Percentiles rank a stretch among this genome's conserved stretches.
phyloP scores from a whole-genome alignment of 1,140 invertebrate species.

The Glossosoma conforme region DNA sequence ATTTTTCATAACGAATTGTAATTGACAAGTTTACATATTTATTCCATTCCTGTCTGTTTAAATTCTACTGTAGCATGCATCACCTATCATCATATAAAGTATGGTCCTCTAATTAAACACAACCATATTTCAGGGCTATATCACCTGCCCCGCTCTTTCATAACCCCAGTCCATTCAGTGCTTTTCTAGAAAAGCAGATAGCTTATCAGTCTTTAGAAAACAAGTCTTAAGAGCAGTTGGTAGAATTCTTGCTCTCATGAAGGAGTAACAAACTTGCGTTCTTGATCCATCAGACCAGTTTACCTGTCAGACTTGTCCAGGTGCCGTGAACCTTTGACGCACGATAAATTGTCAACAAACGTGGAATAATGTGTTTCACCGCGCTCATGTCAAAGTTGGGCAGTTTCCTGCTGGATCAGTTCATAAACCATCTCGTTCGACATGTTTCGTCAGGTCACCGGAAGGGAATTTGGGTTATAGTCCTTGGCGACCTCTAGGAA shows the following conservation, averaged over 20 bases:
- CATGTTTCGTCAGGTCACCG: slow-evolving; percentile 27
- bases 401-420: too few relatives aligned
- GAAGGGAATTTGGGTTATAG: slow-evolving; percentile 38
- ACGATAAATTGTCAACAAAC: too few relatives aligned
- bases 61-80: too few relatives aligned
- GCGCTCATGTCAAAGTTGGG: too few relatives aligned
- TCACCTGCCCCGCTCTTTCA: too few relatives aligned
- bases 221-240: slow-evolving; percentile 2
- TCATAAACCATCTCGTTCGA: slow-evolving; percentile 25
- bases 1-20: too few relatives aligned
- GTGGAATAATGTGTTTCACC: too few relatives aligned
- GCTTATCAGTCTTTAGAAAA: slow-evolving; percentile 29
- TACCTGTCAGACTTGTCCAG: too few relatives aligned
- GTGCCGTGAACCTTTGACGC: too few relatives aligned
- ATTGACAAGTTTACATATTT: too few relatives aligned
- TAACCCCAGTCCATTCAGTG: background rate
- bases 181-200: background rate
- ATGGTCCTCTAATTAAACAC: slow-evolving; percentile 31
- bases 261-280: background rate
- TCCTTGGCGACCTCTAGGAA: slow-evolving; percentile 63
- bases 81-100: slow-evolving; percentile 21
- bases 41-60: too few relatives aligned
- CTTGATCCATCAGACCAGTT: background rate
- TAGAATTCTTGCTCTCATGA: background rate
- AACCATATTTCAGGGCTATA: slow-evolving; percentile 27